Evolutionary conservation across 2,888 invertebrate species (phyloP).

Genomic region (Hemithea aestivaria): DNA sequence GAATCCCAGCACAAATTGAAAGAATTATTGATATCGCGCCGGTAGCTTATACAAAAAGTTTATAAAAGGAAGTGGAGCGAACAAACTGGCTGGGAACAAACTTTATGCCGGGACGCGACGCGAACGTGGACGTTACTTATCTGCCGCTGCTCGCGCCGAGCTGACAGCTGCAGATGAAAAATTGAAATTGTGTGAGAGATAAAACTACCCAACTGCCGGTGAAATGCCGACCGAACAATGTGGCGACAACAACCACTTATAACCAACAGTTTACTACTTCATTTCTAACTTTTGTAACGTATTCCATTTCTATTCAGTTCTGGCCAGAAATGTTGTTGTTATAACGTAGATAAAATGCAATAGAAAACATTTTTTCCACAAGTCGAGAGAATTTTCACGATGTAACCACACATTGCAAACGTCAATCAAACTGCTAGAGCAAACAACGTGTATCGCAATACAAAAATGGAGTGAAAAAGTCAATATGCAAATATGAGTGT

Average conservation of each 20-base stretch:
- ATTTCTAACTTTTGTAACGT: slow-evolving; percentile 18
- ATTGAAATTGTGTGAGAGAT: slow-evolving; percentile 79
- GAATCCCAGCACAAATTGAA: slow-evolving; percentile 56
- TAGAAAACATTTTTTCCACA: no score
- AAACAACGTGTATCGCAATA: slow-evolving; percentile 22
- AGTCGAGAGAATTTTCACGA: not conserved
- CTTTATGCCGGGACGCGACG: slow-evolving; percentile 64
- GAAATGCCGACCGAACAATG: slow-evolving; percentile 64
- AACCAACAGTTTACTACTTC: slow-evolving; percentile 27
- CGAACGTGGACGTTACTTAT: slow-evolving; percentile 73
- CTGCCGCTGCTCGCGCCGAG: slow-evolving; percentile 66
- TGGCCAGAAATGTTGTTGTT: no score
- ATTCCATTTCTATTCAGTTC: no score
- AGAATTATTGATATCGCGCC: slow-evolving; percentile 72
- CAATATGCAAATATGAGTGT: slow-evolving; percentile 59
- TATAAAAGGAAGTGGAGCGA: slow-evolving; percentile 74
- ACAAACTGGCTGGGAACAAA: slow-evolving; percentile 72
- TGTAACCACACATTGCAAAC: slow-evolving; percentile 8
- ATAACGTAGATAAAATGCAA: no score
- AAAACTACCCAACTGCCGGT: slow-evolving; percentile 74
- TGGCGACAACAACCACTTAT: slow-evolving; percentile 44
- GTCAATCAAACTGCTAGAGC: slow-evolving; percentile 18
- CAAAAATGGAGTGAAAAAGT: slow-evolving; percentile 40
- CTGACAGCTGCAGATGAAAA: slow-evolving; percentile 79
- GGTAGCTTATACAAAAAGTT: slow-evolving; percentile 70